Percentiles rank a stretch among this genome's conserved stretches.
Conservation (phyloP, 2,888 invertebrate genomes). For the Pomacea canaliculata region DNA sequence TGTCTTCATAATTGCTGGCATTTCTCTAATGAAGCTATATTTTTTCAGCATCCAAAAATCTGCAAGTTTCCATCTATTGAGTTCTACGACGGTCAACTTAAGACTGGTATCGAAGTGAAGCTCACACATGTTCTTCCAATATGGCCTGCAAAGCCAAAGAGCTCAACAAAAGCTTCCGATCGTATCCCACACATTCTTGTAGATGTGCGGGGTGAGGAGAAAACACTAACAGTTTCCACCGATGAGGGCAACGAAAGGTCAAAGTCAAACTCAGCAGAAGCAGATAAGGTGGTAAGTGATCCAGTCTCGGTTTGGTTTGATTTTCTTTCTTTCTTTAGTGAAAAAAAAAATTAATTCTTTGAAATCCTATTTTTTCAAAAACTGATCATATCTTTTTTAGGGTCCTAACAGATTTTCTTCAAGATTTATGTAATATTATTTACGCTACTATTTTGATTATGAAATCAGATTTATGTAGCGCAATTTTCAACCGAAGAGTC, state of each 20-base stretch:
- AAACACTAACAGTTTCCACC: constrained; percentile 47
- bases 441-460: too few relatives aligned
- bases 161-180: not conserved
- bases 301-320: not conserved
- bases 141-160: not conserved
- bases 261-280: constrained; percentile 49
- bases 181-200: constrained; percentile 46
- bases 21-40: not conserved
- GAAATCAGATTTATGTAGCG: too few relatives aligned
- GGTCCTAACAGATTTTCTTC: too few relatives aligned
- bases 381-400: too few relatives aligned
- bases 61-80: constrained; percentile 53
- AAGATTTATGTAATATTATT: too few relatives aligned
- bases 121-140: not conserved
- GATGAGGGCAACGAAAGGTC: constrained; percentile 58
- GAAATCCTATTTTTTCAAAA: not conserved
- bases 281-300: constrained; percentile 48
- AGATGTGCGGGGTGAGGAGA: constrained; percentile 55
- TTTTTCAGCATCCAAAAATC: constrained; percentile 51
- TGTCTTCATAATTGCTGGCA: not conserved
- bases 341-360: not conserved
- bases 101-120: constrained; percentile 7
- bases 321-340: not conserved
- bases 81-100: constrained; percentile 49
- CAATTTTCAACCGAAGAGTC: too few relatives aligned